Conservation (phyloP, 2,113 vertebrate species). For the Ovibos moschatus region DNA sequence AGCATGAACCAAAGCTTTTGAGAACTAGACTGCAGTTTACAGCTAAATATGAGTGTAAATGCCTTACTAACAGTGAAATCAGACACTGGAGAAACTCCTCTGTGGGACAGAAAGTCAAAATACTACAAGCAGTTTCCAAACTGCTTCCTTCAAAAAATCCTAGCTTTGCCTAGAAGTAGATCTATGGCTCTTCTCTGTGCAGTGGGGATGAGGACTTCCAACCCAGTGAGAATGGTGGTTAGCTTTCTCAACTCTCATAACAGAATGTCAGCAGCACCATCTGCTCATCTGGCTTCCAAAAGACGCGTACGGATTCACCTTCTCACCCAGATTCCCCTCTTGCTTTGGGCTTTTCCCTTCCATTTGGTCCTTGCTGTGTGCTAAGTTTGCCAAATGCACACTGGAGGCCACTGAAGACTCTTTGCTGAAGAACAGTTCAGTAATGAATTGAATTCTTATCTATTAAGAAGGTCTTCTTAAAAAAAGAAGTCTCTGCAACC, state of each 20-base stretch:
- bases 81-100: not conserved
- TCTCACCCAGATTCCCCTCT: not conserved
- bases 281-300: slow-evolving; percentile 34
- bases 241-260: not conserved
- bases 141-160: not conserved
- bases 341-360: not conserved
- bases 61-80: not conserved
- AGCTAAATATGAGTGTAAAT: not conserved
- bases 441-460: not conserved
- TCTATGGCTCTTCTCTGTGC: not conserved
- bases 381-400: not conserved
- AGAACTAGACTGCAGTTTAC: not conserved
- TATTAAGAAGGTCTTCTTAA: not conserved
- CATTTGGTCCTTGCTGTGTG: not conserved
- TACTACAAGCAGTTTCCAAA: not conserved
- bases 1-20: not conserved
- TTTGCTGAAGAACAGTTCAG: not conserved
- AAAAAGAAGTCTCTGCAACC: not conserved
- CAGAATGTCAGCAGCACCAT: not conserved
- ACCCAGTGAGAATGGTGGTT: not conserved
- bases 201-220: not conserved
- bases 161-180: not conserved
- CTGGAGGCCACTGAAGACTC: not conserved
- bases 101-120: not conserved
- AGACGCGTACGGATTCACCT: not conserved